Base-by-base conservation (phyloP, 2,888 invertebrate genomes). In the Spodoptera littoralis region DNA sequence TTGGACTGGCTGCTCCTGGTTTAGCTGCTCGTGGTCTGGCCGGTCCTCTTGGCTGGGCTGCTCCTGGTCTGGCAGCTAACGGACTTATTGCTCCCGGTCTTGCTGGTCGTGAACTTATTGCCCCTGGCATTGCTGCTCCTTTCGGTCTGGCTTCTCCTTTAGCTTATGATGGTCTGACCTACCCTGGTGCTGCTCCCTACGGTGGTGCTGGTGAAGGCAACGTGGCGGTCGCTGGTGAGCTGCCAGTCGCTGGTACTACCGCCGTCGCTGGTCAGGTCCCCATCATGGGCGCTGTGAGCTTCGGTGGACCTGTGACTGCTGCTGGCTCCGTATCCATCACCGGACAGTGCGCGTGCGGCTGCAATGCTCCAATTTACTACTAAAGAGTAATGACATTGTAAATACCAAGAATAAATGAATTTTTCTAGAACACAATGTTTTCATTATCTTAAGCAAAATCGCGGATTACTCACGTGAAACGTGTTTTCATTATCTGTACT, bases 291-390 rank as follows among this genome's bases (percentile, higher is more conserved):
- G 78, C 79, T 43, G 88, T 89, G 11, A 74, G 56, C 27, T 91
- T 88, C 73, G 78, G 88, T 0, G 90, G 90, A 3, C 55, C 69
- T 45, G 79, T 88, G 8, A 77, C 81, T 8, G 88, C 89, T 63
- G 80, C 77, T 65, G 90, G 90, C 44, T 60, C 79, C 4, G 88
- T 89, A 54, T 77, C 83, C 51, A 87, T 90, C 64, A 60, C 80
- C n/a, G 88, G 88, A 3, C 77, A 81, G 58, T 88, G 88, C 67
- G 82, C 81, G 0, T 86, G 77, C 24, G 75, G 71, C 22, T 77
- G 77, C 11, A 50, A 52, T 1, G 11, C 47, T 5, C 59, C 68
- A 22, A 9, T 11, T 2, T 67, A 67, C 44, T 70, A 54, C 44
- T 52, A 11, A 41, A 46, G 18, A 18, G 18, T 18, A 18, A 1